These are phyloP conservation scores for Gnathonemus longibarbis DNA, from an alignment of 2,113 vertebrate genomes.

Conservation along the genomic window DNA sequence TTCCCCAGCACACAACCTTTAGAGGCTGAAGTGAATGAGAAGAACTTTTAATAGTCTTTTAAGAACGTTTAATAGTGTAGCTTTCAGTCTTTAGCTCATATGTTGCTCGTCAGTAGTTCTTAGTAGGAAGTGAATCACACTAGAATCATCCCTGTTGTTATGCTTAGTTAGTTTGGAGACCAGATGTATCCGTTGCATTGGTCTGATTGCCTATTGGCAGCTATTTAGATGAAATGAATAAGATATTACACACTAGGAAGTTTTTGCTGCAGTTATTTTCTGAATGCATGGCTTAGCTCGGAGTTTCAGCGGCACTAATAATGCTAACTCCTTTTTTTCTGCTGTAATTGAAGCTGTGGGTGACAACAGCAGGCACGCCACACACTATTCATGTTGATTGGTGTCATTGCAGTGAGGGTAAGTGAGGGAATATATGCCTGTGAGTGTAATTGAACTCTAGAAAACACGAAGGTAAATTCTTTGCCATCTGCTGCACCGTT, in stretches of 20 bases:
- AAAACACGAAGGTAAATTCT: background rate
- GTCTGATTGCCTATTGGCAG: background rate
- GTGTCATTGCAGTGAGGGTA: background rate
- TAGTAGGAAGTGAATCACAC: background rate
- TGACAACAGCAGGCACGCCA: background rate
- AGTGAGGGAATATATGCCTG: background rate
- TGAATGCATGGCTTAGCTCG: background rate
- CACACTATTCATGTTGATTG: background rate
- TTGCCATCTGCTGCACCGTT: background rate
- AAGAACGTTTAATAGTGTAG: background rate
- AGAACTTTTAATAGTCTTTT: too few relatives aligned
- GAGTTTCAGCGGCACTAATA: background rate
- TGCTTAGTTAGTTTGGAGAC: background rate
- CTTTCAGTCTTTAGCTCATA: background rate
- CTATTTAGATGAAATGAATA: background rate
- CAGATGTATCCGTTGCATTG: background rate
- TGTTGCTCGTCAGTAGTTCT: background rate
- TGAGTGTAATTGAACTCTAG: background rate
- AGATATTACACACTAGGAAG: background rate
- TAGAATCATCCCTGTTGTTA: background rate
- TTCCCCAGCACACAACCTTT: background rate
- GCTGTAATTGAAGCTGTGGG: background rate
- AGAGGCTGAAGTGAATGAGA: background rate
- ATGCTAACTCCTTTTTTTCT: background rate
- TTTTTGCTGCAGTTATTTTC: background rate